A percentile compares a stretch with the other conserved stretches of the same genome.
Conservation (phyloP, 2,113 vertebrate species). For the Pygathrix nemaeus region DNA sequence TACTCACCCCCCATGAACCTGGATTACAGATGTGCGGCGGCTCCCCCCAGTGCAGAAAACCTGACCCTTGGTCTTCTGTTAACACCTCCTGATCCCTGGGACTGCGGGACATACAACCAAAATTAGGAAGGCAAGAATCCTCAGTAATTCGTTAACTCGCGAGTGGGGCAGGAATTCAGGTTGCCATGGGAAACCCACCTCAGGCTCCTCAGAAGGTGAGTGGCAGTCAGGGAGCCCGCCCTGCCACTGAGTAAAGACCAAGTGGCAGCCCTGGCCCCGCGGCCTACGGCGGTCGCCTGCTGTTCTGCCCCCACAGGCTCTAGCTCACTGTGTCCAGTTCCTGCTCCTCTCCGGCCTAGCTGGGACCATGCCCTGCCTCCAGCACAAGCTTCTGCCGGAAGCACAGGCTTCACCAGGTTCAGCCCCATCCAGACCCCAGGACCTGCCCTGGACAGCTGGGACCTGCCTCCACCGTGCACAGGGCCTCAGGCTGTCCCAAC, state of each 20-base stretch:
- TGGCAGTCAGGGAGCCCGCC: no score
- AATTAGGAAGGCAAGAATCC: rapidly evolving
- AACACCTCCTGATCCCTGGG: no score
- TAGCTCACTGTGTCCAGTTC: background rate
- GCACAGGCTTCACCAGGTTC: background rate
- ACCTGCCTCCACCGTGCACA: background rate
- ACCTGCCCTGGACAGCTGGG: background rate
- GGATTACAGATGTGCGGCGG: background rate
- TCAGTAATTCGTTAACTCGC: background rate
- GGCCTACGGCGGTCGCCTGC: rapidly evolving
- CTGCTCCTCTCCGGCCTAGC: background rate
- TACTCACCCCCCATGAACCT: background rate
- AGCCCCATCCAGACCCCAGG: background rate
- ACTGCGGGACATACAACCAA: background rate
- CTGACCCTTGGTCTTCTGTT: no score
- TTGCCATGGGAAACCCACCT: background rate
- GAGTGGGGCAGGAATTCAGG: background rate
- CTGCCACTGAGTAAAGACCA: no score
- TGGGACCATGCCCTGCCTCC: background rate
- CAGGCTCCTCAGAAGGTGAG: background rate
- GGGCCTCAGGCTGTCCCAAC: no score
- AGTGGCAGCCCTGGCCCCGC: no score
- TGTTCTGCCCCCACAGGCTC: no score
- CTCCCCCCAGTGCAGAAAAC: no score
- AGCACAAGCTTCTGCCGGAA: background rate